Evolutionary conservation across 2,113 vertebrate genomes (phyloP), one percentile per base, ranked within the genome.

Genomic region (Nesogale talazaci): DNA sequence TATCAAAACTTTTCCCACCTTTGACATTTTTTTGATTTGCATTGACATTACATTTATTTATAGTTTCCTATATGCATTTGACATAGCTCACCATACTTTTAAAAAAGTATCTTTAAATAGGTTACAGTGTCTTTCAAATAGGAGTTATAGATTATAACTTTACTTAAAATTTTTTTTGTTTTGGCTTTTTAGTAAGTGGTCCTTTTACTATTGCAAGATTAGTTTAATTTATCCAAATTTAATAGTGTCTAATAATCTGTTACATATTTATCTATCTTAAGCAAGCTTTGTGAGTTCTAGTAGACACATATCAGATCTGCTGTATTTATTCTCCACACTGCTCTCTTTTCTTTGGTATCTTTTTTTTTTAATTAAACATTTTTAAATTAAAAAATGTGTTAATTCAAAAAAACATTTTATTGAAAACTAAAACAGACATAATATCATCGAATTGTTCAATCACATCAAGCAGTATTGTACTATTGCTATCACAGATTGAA

Each of bases 171-270:
- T 61, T 67, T 74, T 86, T 5, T 81, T 38, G 27, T 91, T 94
- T 65, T 72, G 46, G 40, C 9, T 83, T 90, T 88, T 36, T 42
- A 70, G 59, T 72, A 65, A 65, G 63, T 78, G 40, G 20, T 59
- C 29, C 40, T 69, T 92, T 75, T 83, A 61, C 36, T 89, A 16
- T 57, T 34, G 78, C 38, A 69, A 3, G 5, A 0, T 31, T 38
- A 11, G 2, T 25, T 79, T 86, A 74, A 86, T 79, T 86, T 95
- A 83, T 63, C 77, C 69, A 77, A 86, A 79, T 83, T 79, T 95
- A 72, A 22, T 6, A 2, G 67, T 86, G 8, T 74, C 12, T 16
- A 69, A 31, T 70, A 82, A 79, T 59, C 38, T 46, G 22, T 89
- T 78, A 74, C 2, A 46, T 83, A 79, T 56, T 77, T 52, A 72